These are phyloP conservation scores for Ophioninae sp. DNA, from an alignment of 2,888 invertebrate genomes.

Conservation along the genomic window DNA sequence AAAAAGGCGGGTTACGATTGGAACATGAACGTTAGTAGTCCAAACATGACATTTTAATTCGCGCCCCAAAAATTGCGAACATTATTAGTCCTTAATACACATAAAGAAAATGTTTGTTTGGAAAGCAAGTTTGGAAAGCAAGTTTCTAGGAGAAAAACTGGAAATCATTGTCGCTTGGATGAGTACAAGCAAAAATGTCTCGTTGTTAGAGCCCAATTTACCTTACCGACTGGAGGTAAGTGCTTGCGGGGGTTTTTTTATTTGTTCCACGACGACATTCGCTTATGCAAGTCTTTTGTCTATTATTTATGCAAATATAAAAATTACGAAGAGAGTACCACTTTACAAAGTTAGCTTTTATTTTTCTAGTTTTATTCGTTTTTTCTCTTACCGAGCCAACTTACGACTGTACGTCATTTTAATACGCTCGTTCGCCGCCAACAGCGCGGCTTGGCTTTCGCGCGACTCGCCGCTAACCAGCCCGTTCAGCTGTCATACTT, in stretches of 20 bases:
- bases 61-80: too few species aligned
- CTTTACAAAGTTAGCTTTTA: too few species aligned
- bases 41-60: too few species aligned
- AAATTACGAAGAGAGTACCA: not conserved
- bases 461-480: slow-evolving; percentile 22
- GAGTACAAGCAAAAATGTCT: too few species aligned
- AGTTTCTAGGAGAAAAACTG: too few species aligned
- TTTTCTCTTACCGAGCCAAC: not conserved
- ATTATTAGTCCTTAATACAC: too few species aligned
- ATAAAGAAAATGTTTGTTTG: too few species aligned
- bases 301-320: not conserved
- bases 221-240: not conserved
- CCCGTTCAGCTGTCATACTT: slow-evolving; percentile 24
- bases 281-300: not conserved
- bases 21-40: too few species aligned
- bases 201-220: not conserved
- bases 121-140: too few species aligned
- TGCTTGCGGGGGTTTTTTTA: not conserved
- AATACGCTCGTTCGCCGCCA: not conserved
- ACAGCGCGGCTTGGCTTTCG: not conserved
- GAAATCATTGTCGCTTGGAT: too few species aligned
- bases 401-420: not conserved
- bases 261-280: not conserved
- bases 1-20: not conserved
- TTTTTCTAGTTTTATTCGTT: not conserved